Base-by-base conservation (phyloP, 2,888 invertebrate genomes). In the Limenitis camilla region DNA sequence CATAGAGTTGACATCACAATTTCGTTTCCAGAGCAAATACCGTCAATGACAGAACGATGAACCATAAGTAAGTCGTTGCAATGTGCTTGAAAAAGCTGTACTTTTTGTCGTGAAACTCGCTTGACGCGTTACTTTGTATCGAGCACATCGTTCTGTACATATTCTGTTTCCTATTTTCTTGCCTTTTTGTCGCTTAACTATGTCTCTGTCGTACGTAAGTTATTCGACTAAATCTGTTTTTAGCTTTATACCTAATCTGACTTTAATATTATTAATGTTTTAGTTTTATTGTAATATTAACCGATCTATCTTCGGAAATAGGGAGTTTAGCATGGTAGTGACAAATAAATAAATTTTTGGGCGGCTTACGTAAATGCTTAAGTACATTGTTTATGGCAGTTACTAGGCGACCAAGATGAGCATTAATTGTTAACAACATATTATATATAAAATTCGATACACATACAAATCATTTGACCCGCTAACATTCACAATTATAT, bases 31-130 rank as follows among this genome's bases (percentile, higher is more conserved):
- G 86, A 80, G 63, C 65, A 58, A 68, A 66, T 56, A 66, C 74
- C 43, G 61, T 65, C 58, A 81, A 83, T 80, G 83, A 84, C 84
- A 86, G 86, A 86, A 85, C 86, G 85, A 85, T 85, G 85, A 70
- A 63, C 52, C 65, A 75, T 72, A 72, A 79, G 85, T 86, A 86
- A 85, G 86, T 85, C 69, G 64, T 62, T 30, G 10, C 31, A n/a
- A 32, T 49, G 9, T 38, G 41, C 40, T 57, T 46, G 50, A 40
- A 44, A 53, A 53, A 43, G 49, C 61, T 61, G 57, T 62, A 39
- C 47, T 53, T 40, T 47, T n/a, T n/a, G n/a, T n/a, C n/a, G n/a
- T n/a, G n/a, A n/a, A n/a, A 57, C 66, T 63, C 62, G 70, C 68
- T 69, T 68, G 52, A 53, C 62, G 63, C 60, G 59, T 55, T 58